Conservation (phyloP, 2,113 vertebrate species). For the Formicarius rufipectus region DNA sequence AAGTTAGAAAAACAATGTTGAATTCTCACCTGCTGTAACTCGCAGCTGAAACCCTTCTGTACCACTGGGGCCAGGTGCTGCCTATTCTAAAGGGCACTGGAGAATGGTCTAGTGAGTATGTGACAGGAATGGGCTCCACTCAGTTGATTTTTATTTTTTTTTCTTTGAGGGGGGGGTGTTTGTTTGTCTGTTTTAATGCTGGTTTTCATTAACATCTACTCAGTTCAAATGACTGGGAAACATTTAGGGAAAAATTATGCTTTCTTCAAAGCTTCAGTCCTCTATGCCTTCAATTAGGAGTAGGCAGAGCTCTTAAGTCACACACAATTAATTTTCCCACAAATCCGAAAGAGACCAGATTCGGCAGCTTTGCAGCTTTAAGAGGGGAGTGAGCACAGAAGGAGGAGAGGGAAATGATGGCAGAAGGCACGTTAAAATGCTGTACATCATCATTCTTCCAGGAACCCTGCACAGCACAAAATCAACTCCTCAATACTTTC, state of each 20-base stretch:
- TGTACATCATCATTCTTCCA: conserved; percentile 3
- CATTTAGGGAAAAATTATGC: conserved; percentile 41
- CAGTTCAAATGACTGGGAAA: conserved; percentile 47
- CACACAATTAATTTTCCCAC: conserved; percentile 49
- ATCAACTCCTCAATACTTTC: background rate
- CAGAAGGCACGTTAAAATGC: background rate
- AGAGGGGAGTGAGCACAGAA: background rate
- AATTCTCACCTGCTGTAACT: background rate
- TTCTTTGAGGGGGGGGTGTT: background rate
- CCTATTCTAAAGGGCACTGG: background rate
- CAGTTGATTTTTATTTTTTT: conserved; percentile 8
- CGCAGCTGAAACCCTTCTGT: background rate
- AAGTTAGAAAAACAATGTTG: background rate
- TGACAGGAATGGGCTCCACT: conserved; percentile 28
- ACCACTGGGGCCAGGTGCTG: background rate
- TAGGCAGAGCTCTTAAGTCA: conserved; percentile 54
- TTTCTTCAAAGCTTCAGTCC: conserved; percentile 53
- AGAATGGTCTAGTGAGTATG: background rate
- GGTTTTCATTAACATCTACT: conserved; percentile 60
- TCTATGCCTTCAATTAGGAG: conserved; percentile 55
- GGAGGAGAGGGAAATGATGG: background rate
- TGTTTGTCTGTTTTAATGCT: conserved; percentile 48
- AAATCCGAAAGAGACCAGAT: conserved; percentile 43
- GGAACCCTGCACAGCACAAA: background rate
- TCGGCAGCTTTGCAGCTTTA: conserved; percentile 27